Conservation (phyloP, 2,113 vertebrate genomes). For the Cathartes aura region DNA sequence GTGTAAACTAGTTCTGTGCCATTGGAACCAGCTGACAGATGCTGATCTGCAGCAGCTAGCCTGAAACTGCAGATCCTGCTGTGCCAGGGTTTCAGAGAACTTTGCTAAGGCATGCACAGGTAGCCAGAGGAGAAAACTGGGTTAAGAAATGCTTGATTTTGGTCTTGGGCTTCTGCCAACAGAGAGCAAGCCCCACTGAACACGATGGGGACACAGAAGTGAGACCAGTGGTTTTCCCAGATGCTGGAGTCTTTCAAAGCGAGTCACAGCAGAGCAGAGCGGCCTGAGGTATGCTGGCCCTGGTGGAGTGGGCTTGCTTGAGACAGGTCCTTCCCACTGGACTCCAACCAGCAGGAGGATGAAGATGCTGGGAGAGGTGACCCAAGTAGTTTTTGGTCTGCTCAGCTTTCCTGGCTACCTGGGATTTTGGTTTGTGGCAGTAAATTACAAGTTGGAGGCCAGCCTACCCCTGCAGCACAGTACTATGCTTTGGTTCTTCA, state of each 20-base stretch:
- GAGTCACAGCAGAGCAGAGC: neutral
- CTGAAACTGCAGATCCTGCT: neutral
- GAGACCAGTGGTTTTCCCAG: neutral
- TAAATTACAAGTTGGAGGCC: neutral
- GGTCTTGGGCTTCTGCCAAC: neutral
- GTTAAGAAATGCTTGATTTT: neutral
- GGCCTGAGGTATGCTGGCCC: neutral
- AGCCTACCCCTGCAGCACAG: neutral
- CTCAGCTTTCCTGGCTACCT: neutral
- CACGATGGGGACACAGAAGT: neutral
- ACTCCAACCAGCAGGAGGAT: neutral
- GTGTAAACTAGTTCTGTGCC: neutral
- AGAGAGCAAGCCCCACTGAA: neutral
- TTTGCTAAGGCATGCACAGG: neutral
- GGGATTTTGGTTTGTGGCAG: neutral
- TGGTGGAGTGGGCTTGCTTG: neutral
- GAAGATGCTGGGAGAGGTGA: neutral
- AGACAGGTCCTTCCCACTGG: neutral
- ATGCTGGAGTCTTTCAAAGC: neutral
- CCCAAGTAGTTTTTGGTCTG: neutral
- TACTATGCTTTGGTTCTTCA: neutral
- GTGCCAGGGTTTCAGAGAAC: fast-evolving
- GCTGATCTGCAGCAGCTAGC: neutral
- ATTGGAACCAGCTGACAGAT: neutral
- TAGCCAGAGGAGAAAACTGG: neutral